Evolutionary conservation across 2,797 vertebrate genomes (phyloP).

Genomic region (Phalanger gymnotis): DNA sequence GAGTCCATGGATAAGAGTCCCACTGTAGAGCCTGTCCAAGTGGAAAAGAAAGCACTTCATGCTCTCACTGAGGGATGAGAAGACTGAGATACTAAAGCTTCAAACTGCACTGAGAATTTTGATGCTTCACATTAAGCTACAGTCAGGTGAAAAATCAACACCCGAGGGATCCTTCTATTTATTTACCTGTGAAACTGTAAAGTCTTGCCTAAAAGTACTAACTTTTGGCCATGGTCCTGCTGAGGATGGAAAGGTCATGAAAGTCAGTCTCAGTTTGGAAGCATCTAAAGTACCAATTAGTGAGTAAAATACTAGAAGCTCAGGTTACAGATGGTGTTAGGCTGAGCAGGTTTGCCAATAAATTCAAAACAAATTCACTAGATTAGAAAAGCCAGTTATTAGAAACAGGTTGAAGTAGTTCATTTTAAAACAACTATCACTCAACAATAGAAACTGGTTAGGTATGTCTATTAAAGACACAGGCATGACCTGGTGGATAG

Average conservation of each 20-base stretch:
- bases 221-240: constrained; percentile 2
- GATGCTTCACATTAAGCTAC: background rate
- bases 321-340: background rate
- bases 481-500: background rate
- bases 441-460: background rate
- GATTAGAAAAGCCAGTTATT: constrained; percentile 39
- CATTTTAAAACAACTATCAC: background rate
- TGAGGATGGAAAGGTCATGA: constrained; percentile 19
- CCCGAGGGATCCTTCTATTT: background rate
- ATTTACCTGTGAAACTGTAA: background rate
- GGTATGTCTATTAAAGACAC: background rate
- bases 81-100: background rate
- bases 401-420: background rate
- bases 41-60: constrained; percentile 35
- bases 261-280: background rate
- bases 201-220: constrained; percentile 8
- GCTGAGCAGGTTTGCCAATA: constrained; percentile 32
- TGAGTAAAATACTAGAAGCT: constrained; percentile 24
- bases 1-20: constrained; percentile 87
- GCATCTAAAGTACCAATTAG: constrained; percentile 12
- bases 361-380: constrained; percentile 33
- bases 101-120: background rate
- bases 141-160: constrained; percentile 2
- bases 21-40: constrained; percentile 87
- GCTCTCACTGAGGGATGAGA: background rate